Evolutionary conservation across 2,113 vertebrate genomes (phyloP).

Genomic region (Mesoclemmys tuberculata): DNA sequence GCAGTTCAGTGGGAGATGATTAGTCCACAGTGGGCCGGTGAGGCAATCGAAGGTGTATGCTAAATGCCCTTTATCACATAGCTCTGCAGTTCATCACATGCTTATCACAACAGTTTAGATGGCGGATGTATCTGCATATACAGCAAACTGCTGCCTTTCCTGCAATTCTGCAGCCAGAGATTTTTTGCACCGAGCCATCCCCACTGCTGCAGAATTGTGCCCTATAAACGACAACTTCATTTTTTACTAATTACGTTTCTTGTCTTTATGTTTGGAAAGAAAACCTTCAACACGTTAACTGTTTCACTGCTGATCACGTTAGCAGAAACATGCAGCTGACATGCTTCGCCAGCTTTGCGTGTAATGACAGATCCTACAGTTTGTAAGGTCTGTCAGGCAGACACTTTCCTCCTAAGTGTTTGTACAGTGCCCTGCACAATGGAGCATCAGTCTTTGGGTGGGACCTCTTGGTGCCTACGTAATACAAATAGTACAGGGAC

Average conservation of each 20-base stretch:
- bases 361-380: not conserved
- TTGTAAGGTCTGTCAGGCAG: not conserved
- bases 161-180: not conserved
- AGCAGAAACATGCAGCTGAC: conserved; percentile 5
- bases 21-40: not conserved
- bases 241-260: not conserved
- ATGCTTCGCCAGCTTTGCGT: not conserved
- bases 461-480: not conserved
- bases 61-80: not conserved
- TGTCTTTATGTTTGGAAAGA: not conserved
- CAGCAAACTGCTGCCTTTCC: not conserved
- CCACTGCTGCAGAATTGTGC: not conserved
- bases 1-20: not conserved
- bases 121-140: not conserved
- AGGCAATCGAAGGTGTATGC: not conserved
- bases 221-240: not conserved
- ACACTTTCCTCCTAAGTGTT: not conserved
- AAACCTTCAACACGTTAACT: not conserved
- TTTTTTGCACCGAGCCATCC: not conserved
- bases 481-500: not conserved
- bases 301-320: not conserved
- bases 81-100: not conserved
- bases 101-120: not conserved
- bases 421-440: not conserved
- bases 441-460: not conserved